phyloP scores from a whole-genome alignment of 2,888 invertebrate species.

The Lepidochitona cinerea region DNA sequence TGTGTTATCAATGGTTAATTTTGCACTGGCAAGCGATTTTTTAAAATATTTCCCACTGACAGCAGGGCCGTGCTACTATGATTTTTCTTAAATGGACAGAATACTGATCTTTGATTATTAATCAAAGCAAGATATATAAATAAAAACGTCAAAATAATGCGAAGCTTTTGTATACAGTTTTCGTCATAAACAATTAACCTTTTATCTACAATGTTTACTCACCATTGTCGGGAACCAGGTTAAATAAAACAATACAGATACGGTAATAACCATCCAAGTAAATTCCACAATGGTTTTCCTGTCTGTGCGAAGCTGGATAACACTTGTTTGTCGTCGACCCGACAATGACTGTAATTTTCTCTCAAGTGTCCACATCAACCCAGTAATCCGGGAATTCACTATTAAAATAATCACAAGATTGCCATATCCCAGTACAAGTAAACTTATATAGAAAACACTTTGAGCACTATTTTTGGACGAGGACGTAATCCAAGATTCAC shows the following conservation, averaged over 20 bases:
- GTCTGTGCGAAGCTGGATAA: constrained; percentile 20
- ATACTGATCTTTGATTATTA: too few species aligned
- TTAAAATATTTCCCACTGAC: too few species aligned
- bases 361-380: constrained; percentile 28
- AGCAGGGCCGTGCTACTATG: too few species aligned
- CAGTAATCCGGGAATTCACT: constrained; percentile 23
- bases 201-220: too few species aligned
- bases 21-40: too few species aligned
- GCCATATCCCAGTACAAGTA: constrained; percentile 41
- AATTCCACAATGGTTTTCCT: constrained; percentile 26
- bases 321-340: background rate
- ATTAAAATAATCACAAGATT: constrained; percentile 36
- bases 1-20: too few species aligned
- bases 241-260: constrained; percentile 37
- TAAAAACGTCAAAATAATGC: too few species aligned
- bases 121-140: too few species aligned
- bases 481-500: constrained; percentile 50
- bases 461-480: constrained; percentile 30
- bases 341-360: background rate
- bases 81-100: too few species aligned
- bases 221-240: constrained; percentile 49
- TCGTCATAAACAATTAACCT: too few species aligned
- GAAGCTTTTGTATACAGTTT: too few species aligned
- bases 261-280: constrained; percentile 33
- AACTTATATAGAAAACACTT: constrained; percentile 42